A percentile compares a stretch with the other conserved stretches of the same genome.
These are phyloP conservation scores for Nanger granti DNA, from an alignment of 2,113 vertebrate species.

Conservation along the genomic window DNA sequence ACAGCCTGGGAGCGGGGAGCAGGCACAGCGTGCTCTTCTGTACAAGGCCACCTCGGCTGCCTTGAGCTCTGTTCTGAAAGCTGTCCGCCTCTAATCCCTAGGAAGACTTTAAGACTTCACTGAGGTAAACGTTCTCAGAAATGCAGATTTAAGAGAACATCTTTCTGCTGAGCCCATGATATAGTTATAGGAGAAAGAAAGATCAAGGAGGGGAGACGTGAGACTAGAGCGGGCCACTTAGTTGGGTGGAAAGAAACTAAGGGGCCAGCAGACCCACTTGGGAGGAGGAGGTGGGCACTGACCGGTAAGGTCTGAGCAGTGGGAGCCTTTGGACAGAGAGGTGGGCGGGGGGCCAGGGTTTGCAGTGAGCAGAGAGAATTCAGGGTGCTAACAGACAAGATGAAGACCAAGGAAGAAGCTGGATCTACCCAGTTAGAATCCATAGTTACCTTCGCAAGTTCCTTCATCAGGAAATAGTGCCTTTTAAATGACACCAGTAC, in stretches of 20 bases:
- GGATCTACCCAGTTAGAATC: background rate
- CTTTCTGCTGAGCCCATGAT: background rate
- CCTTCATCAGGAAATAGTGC: background rate
- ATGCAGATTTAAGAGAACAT: background rate
- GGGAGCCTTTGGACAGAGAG: background rate
- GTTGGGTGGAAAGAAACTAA: background rate
- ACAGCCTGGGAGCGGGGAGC: background rate
- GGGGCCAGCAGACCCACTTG: background rate
- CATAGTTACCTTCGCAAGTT: background rate
- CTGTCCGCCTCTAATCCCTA: background rate
- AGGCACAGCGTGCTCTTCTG: background rate
- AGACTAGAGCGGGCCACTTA: background rate
- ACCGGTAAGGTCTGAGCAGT: background rate
- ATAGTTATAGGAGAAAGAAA: background rate
- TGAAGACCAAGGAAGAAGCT: background rate
- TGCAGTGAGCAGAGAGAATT: background rate
- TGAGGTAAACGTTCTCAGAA: background rate
- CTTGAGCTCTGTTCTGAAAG: background rate
- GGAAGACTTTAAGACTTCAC: background rate
- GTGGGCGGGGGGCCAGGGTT: background rate
- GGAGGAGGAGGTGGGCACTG: background rate
- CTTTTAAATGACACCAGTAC: background rate
- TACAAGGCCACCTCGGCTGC: background rate
- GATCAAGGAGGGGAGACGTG: background rate
- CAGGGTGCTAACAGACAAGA: background rate